A percentile compares a stretch with the other conserved stretches of the same genome.
Evolutionary conservation across 1,140 invertebrate species (phyloP).

Genomic region (Arion vulgaris): DNA sequence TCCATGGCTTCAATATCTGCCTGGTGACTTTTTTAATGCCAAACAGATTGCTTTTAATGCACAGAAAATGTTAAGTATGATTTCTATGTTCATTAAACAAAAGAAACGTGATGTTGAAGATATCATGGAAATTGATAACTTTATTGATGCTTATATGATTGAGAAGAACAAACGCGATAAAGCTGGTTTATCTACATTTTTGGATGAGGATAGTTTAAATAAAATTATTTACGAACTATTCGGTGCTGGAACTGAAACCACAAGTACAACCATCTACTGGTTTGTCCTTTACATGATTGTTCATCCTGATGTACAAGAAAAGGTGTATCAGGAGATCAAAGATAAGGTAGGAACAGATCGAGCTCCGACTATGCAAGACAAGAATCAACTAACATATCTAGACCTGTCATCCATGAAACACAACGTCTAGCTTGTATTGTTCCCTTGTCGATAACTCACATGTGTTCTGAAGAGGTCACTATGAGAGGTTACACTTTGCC

Average conservation of each 20-base stretch:
- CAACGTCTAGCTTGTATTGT: background rate
- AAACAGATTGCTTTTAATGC: background rate
- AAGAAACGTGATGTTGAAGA: background rate
- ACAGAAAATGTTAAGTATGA: background rate
- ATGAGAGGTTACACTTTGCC: background rate
- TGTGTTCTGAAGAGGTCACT: background rate
- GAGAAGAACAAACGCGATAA: background rate
- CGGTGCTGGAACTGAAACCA: constrained; percentile 90
- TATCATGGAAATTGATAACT: background rate
- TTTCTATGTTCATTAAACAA: constrained; percentile 21
- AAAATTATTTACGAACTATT: constrained; percentile 80
- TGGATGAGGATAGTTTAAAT: background rate
- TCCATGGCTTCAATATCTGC: background rate
- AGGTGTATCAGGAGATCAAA: background rate
- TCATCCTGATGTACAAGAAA: background rate
- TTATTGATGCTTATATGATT: background rate
- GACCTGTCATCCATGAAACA: background rate
- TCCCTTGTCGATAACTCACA: background rate
- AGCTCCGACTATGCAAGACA: background rate
- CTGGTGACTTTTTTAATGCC: background rate
- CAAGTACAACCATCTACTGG: constrained; percentile 1
- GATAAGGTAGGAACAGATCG: background rate
- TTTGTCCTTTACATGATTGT: background rate
- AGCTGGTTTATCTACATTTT: background rate
- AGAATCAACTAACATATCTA: background rate